Evolutionary conservation across 2,113 vertebrate genomes (phyloP), one percentile per base, ranked within the genome.

Genomic region (Sinocyclocheilus rhinocerous): DNA sequence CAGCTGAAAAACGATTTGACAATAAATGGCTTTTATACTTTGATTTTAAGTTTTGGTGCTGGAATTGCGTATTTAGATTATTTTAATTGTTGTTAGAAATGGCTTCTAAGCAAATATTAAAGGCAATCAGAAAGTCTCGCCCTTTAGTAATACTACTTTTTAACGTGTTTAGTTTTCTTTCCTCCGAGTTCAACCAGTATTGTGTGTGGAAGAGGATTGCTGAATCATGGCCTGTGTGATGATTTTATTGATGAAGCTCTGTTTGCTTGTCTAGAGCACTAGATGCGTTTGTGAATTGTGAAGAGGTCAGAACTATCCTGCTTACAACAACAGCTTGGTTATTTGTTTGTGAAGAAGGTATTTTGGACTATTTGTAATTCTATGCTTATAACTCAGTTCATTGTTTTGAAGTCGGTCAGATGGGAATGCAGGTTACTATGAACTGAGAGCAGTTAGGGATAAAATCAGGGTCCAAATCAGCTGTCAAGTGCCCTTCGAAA

Each of bases 1-100:
- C n/a, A 15, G 63, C 24, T 76, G 48, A 26, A 11, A 52, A 52
- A 42, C n/a, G 13, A 61, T 24, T 42, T 63, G 22, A 61, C 57
- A 24, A 1, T 42, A 61, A n/a, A 24, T 80, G 77, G 57, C 33
- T 80, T 80, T 80, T 80, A 63, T 80, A 7, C 22, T 81, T 67
- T 48, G 79, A 13, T 81, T 81, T 81, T 81, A 81, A 11, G 39
- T 81, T 67, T 63, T 18, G 79, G 26, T 67, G 36, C 59, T 81
- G 45, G 15, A 48, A 61, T 81, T 9, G n/a, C n/a, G 20, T 67
- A 29, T 81, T 67, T 65, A 4, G 36, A 33, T 81, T 81, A 0
- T 81, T 81, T 81, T 67, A 81, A 81, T 42, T 3, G 11, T 48
- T 45, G 78, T 42, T 42, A 42, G 13, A 16, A 29, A 15, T 26